Evolutionary conservation across 1,140 invertebrate genomes (phyloP), one percentile per base, ranked within the genome.

Genomic region (Drosophila repletoides): DNA sequence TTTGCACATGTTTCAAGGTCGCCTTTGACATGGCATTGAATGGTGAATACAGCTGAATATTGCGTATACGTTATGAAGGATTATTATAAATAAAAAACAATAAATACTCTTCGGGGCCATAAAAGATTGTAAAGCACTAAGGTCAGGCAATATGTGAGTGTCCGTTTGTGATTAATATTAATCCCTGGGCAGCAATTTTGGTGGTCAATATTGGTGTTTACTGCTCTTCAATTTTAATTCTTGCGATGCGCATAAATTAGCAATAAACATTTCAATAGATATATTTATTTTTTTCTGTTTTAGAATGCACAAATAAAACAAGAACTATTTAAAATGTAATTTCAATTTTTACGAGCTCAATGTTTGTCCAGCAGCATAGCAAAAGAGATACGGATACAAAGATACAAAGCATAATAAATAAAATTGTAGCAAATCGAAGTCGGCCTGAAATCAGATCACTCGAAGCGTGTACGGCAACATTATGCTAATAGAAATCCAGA

Each of bases 321-420:
- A 77, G 36, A 83, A 83, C 65, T 86, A 80, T 86, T 79, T 80
- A 80, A 86, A 86, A 80, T 86, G 75, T 86, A 86, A 84, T 86
- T 84, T 86, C 36, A 26, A 22, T 56, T 56, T 72, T 64, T 64
- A 63, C 52, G 66, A 69, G 41, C 29, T 14, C 48, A 61, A 72
- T 58, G 51, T 14, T 70, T 58, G 48, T 28, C 33, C 48, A 31
- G 22, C 5, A 51, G 14, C 21, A 49, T 10, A 21, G 5, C 2
- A 2, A 43, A 10, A 43, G 2, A 28, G 7, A 45, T 14, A 56
- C 12, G 19, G 48, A 40, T 51, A 55, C 33, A 49, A 19, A 55
- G 63, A 72, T 69, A 46, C 60, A 49, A 63, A 48, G 51, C 45
- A n/a, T n/a, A 77, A 81, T 84, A 83, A 83, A 83, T 86, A 83